Evolutionary conservation across 2,113 vertebrate species (phyloP), one percentile per base, ranked within the genome.

Genomic region (Hippopotamus amphibius): DNA sequence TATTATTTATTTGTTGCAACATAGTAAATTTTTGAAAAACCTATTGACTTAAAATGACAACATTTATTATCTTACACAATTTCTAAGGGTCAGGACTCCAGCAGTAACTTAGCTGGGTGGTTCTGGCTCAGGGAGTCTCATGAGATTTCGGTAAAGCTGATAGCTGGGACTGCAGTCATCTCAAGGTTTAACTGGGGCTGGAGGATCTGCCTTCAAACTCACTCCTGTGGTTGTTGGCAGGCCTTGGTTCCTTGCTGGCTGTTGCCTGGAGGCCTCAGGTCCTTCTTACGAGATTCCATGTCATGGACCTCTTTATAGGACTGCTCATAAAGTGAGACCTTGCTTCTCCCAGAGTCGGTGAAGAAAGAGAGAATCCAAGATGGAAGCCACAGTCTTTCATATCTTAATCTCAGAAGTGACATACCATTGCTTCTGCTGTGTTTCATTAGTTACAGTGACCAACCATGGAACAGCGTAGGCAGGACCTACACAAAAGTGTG

Each of bases 381-480:
- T 53, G 10, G 21, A 74, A 59, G 37, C 46, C 43, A 57, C 21
- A 26, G 59, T 72, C 33, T 66, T 88, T 84, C 68, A 74, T 46
- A 74, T 59, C n/a, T 66, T 89, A 84, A 88, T 96, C 77, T 89
- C 33, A 84, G 48, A 94, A 89, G 77, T 79, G 43, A 33, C 53
- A 48, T 69, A 33, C 41, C 16, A 77, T 83, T 43, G 30, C 43
- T 90, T 94, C 30, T 87, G 17, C 37, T 86, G 19, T 87, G 59
- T 90, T 74, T 80, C n/a, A 74, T 59, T 87, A 43, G 53, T 93
- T 68, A 46, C 12, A 84, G 63, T 37, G 53, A 85, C 21, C 16
- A 89, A 63, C 21, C 3, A 55, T 69, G 33, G 21, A 79, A 65
- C 65, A 57, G 11, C 48, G n/a, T 86, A 55, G 71, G 46, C 86